Conservation (phyloP, 1,140 invertebrate genomes). For the Formica selysi region DNA sequence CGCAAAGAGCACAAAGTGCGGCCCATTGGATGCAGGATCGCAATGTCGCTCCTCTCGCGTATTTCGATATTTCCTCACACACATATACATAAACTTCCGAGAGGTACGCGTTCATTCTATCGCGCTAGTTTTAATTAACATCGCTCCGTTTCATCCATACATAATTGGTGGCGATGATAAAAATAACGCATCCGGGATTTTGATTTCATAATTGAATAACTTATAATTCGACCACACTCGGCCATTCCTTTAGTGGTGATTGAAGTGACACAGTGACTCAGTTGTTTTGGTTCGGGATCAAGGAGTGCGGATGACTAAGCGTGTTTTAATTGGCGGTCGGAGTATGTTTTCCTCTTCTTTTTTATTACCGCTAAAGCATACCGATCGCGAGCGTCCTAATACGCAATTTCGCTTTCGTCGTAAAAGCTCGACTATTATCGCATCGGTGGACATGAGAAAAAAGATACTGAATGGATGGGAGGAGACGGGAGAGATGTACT, state of each 20-base stretch:
- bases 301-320: slow-evolving; percentile 18
- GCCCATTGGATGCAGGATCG: slow-evolving; percentile 12
- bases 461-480: background rate
- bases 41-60: slow-evolving; percentile 18
- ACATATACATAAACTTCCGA: too few species aligned
- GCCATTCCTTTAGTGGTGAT: background rate
- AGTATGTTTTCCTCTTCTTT: background rate
- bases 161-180: background rate
- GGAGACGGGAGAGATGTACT: too few species aligned
- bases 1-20: slow-evolving; percentile 55
- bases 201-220: background rate
- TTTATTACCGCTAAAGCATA: background rate
- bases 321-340: slow-evolving; percentile 20
- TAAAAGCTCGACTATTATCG: slow-evolving; percentile 35
- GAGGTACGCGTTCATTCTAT: background rate
- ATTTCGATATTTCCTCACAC: slow-evolving; percentile 34
- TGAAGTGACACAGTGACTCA: slow-evolving; percentile 20
- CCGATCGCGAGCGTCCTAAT: slow-evolving; percentile 2
- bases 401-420: slow-evolving; percentile 4
- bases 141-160: background rate
- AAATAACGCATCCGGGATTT: background rate
- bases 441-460: background rate
- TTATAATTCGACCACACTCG: background rate
- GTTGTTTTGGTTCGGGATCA: slow-evolving; percentile 3
- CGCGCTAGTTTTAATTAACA: slow-evolving; percentile 3